Percentiles rank a stretch among this genome's conserved stretches.
These are phyloP conservation scores for Heliconius hewitsoni DNA, from an alignment of 1,140 invertebrate species.

Conservation along the genomic window DNA sequence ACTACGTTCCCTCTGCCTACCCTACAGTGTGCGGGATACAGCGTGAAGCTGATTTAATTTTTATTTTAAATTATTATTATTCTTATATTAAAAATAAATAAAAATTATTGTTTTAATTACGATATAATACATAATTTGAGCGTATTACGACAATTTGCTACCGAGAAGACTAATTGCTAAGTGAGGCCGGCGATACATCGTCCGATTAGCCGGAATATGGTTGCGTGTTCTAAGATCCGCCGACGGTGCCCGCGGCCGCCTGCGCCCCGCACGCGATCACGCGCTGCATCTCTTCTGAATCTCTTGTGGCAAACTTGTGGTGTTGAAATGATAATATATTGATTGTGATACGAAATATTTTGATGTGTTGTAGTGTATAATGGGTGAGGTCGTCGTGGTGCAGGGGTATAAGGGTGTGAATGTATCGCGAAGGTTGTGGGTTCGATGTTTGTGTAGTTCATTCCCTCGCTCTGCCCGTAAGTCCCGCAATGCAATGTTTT, in stretches of 20 bases:
- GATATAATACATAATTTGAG: slow-evolving; percentile 28
- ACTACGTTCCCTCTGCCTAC: too few relatives aligned
- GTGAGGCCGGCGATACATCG: slow-evolving; percentile 56
- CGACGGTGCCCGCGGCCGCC: slow-evolving; percentile 46
- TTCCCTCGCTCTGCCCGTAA: too few relatives aligned
- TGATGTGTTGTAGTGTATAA: not conserved
- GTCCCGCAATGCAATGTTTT: too few relatives aligned
- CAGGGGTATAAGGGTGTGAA: too few relatives aligned
- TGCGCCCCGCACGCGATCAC: slow-evolving; percentile 38
- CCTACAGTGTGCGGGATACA: too few relatives aligned
- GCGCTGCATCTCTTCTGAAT: slow-evolving; percentile 19
- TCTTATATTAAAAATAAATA: not conserved
- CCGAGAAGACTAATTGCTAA: slow-evolving; percentile 68
- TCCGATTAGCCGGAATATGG: slow-evolving; percentile 66
- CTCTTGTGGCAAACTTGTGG: not conserved
- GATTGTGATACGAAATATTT: not conserved
- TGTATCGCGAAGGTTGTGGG: too few relatives aligned
- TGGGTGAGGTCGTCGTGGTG: not conserved
- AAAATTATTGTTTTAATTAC: slow-evolving; percentile 3
- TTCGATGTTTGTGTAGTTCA: too few relatives aligned
- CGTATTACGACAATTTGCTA: slow-evolving; percentile 50
- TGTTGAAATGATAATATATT: not conserved
- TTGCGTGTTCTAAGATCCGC: slow-evolving; percentile 62
- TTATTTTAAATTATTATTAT: too few relatives aligned
- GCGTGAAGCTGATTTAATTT: too few relatives aligned